Base-by-base conservation (phyloP, 2,113 vertebrate genomes). In the Microcebus ravelobensis region DNA sequence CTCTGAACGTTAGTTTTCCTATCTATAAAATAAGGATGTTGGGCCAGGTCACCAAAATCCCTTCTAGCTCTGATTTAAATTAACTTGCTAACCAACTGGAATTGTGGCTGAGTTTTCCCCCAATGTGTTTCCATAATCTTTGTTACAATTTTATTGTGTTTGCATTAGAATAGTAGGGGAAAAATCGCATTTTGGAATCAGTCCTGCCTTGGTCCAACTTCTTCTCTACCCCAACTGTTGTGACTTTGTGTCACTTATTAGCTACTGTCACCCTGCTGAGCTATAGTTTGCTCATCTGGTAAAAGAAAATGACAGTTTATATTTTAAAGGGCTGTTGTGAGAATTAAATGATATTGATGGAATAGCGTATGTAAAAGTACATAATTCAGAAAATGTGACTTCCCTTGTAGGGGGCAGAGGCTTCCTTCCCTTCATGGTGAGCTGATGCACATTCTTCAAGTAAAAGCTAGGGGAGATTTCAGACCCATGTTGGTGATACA, bases 351-450 rank as follows among this genome's bases (percentile, higher is more conserved):
- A 70, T 45, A 45, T n/a, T 80, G 90, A 67, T 67, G 39, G 45
- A 39, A 50, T 61, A 29, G 57, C 21, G 11, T 67, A 85, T 87
- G n/a, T 71, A 85, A 77, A 96, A 71, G 12, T 50, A 82, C 29
- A 65, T 55, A 63, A 83, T 86, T 96, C 88, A 83, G 82, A 92
- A 96, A 84, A 31, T 27, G 25, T 63, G 80, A 70, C 55, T 92
- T 86, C 67, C 39, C 39, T 9, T 61, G 20, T 70, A 85, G 20
- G 45, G 20, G 25, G 21, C 59, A 91, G 39, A 96, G 45, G 3
- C 50, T 59, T 87, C 83, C 42, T 55, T 70, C 7, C 20, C 14
- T 23, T 83, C 36, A 1, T 36, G 31, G 4, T 27, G 74, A 88
- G 5, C n/a, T 59, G 61, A 65, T 76, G 29, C 9, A 67, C 8